Conservation (phyloP, 2,797 vertebrate genomes). For the Labroides dimidiatus region DNA sequence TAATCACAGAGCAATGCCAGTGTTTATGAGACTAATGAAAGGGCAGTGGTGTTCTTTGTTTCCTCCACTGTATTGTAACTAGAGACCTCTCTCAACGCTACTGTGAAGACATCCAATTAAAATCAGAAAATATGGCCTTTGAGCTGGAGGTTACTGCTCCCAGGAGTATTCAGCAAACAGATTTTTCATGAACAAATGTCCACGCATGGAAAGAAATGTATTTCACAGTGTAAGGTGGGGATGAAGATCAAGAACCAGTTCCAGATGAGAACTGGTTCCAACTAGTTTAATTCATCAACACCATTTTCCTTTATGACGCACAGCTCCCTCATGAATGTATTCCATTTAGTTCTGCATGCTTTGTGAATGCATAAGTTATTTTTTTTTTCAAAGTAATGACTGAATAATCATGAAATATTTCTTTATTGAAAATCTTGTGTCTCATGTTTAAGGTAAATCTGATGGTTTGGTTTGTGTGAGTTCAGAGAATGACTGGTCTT, state of each 20-base stretch:
- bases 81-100: conserved; percentile 68
- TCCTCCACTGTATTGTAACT: conserved; percentile 64
- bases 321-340: too few relatives aligned
- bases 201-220: conserved; percentile 71
- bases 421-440: too few relatives aligned
- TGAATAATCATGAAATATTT: too few relatives aligned
- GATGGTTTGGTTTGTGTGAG: conserved; percentile 24
- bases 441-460: conserved; percentile 24
- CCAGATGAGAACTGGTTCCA: too few relatives aligned
- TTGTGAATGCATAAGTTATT: too few relatives aligned
- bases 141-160: conserved; percentile 74
- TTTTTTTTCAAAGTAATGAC: too few relatives aligned
- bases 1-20: conserved; percentile 53
- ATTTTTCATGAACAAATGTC: conserved; percentile 75
- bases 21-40: conserved; percentile 77
- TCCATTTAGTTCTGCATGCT: too few relatives aligned
- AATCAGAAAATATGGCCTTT: conserved; percentile 78
- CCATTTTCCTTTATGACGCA: too few relatives aligned
- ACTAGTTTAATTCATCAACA: too few relatives aligned
- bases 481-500: conserved; percentile 37
- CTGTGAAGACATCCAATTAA: conserved; percentile 77
- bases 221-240: conserved; percentile 23
- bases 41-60: conserved; percentile 65
- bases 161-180: conserved; percentile 62
- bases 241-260: too few relatives aligned